Percentiles rank a stretch among this genome's conserved stretches.
These are phyloP conservation scores for Drosophila peninsularis DNA, from an alignment of 2,888 invertebrate species.

Conservation along the genomic window DNA sequence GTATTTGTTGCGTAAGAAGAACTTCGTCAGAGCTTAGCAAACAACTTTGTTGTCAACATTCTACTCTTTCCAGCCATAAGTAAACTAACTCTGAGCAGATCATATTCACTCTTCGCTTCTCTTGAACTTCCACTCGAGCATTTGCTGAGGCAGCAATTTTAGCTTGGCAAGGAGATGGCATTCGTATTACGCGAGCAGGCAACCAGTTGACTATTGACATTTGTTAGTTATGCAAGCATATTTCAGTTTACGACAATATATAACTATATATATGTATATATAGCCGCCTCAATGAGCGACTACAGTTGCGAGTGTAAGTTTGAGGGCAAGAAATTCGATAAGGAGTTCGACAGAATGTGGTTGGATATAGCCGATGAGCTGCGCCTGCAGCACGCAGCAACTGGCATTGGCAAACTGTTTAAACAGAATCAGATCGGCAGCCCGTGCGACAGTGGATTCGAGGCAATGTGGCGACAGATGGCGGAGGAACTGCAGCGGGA, in stretches of 20 bases:
- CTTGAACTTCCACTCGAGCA: conserved; percentile 5
- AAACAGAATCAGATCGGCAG: conserved; percentile 1
- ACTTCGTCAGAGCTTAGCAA: neutral
- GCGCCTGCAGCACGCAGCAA: conserved; percentile 31
- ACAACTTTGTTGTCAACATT: neutral
- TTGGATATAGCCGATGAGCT: conserved; percentile 49
- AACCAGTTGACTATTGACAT: conserved; percentile 5
- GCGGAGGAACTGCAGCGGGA: conserved; percentile 57
- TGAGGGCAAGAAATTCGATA: conserved; percentile 39
- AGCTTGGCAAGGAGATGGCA: neutral
- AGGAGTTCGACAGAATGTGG: conserved; percentile 66
- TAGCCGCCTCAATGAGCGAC: neutral
- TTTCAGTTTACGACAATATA: neutral
- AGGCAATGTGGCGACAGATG: neutral
- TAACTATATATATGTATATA: neutral
- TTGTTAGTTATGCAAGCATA: conserved; percentile 9
- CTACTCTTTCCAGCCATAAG: neutral
- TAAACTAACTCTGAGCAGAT: neutral
- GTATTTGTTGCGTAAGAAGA: neutral
- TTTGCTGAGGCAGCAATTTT: conserved; percentile 15
- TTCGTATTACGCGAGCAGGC: neutral
- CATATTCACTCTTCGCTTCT: neutral
- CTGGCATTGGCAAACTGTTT: conserved; percentile 27
- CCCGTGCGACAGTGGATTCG: conserved; percentile 6
- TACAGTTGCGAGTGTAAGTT: conserved; percentile 12